Evolutionary conservation across 2,113 vertebrate species (phyloP).

Genomic region (Ptilorrhoa leucosticta): DNA sequence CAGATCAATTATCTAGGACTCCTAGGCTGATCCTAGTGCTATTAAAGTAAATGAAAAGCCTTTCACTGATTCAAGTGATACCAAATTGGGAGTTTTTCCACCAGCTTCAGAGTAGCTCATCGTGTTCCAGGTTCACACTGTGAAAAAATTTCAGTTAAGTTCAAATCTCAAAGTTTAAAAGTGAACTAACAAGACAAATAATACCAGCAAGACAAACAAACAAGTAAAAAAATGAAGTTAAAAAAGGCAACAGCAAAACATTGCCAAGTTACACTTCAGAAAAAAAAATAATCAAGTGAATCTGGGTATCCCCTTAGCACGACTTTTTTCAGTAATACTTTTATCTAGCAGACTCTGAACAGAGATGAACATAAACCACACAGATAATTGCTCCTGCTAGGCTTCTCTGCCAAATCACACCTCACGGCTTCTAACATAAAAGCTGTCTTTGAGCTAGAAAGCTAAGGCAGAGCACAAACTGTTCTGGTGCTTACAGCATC

Average conservation of each 20-base stretch:
- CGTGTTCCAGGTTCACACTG: not conserved
- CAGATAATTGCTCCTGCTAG: constrained; percentile 19
- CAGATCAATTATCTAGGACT: constrained; percentile 46
- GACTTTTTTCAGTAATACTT: not conserved
- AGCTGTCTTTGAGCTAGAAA: not conserved
- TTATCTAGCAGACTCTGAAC: not conserved
- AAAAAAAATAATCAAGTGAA: not conserved
- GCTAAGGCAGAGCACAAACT: not conserved
- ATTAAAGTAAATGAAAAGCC: constrained; percentile 29
- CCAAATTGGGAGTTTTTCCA: not conserved
- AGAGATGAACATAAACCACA: not conserved
- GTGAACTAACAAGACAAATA: not conserved
- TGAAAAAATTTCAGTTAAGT: not conserved
- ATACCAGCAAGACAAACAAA: not conserved
- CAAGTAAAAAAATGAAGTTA: not conserved
- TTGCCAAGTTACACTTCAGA: not conserved
- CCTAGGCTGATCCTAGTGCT: not conserved
- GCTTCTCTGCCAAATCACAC: constrained; percentile 7
- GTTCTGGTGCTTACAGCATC: not conserved
- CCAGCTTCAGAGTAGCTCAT: not conserved
- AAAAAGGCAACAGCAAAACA: not conserved
- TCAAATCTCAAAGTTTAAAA: not conserved
- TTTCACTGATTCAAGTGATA: constrained; percentile 10
- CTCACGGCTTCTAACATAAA: not conserved
- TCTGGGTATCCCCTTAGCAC: not conserved